Percentiles rank a stretch among this genome's conserved stretches.
These are phyloP conservation scores for Dinoponera quadriceps DNA, from an alignment of 1,140 invertebrate species.

Conservation along the genomic window DNA sequence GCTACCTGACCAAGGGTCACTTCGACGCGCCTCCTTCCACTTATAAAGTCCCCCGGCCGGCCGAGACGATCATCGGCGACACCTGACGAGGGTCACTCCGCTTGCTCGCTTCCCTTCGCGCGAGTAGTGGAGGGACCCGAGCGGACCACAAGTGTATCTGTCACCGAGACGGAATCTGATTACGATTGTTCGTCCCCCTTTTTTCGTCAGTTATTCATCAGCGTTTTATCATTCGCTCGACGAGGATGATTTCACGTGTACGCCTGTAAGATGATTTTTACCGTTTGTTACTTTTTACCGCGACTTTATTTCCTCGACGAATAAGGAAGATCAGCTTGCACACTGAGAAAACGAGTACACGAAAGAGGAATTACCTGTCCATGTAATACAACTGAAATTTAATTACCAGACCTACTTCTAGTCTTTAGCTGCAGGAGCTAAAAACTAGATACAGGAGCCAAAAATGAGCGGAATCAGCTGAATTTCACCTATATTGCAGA, in stretches of 20 bases:
- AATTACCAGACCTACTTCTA: too few species aligned
- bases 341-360: not conserved
- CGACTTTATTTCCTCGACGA: not conserved
- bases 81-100: constrained; percentile 73
- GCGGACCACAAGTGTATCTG: constrained; percentile 32
- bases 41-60: constrained; percentile 70
- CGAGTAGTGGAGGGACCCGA: constrained; percentile 27
- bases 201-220: too few species aligned
- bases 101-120: constrained; percentile 22
- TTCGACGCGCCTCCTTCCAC: constrained; percentile 57
- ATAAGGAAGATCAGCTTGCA: not conserved
- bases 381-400: too few species aligned
- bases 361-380: not conserved
- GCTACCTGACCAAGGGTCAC: constrained; percentile 85
- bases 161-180: constrained; percentile 26
- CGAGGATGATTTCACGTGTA: not conserved
- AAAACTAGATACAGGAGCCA: too few species aligned
- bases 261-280: not conserved
- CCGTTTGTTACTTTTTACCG: not conserved
- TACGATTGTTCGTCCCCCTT: constrained; percentile 12
- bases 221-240: not conserved
- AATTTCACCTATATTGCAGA: too few species aligned
- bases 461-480: too few species aligned
- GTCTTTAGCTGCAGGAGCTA: too few species aligned
- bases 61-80: constrained; percentile 52